These are phyloP conservation scores for Vombatus ursinus DNA, from an alignment of 2,113 vertebrate species.

Conservation along the genomic window DNA sequence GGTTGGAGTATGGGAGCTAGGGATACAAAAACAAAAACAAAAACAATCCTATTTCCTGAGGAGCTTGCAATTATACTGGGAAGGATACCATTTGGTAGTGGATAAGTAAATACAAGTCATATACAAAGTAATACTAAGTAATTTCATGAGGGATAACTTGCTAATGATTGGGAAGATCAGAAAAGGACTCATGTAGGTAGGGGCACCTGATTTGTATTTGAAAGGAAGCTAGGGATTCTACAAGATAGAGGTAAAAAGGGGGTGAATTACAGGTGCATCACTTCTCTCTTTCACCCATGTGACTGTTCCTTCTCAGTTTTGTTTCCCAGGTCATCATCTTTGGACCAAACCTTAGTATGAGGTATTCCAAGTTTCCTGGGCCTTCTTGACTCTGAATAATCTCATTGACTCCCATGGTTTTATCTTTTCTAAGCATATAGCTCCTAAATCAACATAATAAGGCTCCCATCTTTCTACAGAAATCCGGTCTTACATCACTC, in stretches of 20 bases:
- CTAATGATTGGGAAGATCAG: neutral
- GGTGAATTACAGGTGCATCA: neutral
- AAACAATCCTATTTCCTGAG: neutral
- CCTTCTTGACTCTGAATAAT: neutral
- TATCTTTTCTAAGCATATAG: neutral
- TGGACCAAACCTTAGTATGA: neutral
- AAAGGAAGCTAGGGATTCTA: neutral
- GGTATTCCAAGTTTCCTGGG: neutral
- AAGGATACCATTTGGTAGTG: neutral
- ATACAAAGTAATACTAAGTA: neutral
- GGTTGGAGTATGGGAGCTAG: neutral
- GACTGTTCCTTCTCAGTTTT: neutral
- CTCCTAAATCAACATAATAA: neutral
- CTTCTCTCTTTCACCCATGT: neutral
- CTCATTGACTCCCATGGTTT: neutral
- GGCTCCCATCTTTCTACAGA: neutral
- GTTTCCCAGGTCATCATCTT: neutral
- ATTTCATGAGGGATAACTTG: neutral
- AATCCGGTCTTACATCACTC: neutral
- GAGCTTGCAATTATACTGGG: neutral
- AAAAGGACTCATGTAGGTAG: neutral
- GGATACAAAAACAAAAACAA: neutral
- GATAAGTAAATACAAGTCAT: neutral
- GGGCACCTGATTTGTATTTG: neutral
- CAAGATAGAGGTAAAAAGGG: neutral